These are phyloP conservation scores for Callocephalon fimbriatum DNA, from an alignment of 2,113 vertebrate species.

Conservation along the genomic window DNA sequence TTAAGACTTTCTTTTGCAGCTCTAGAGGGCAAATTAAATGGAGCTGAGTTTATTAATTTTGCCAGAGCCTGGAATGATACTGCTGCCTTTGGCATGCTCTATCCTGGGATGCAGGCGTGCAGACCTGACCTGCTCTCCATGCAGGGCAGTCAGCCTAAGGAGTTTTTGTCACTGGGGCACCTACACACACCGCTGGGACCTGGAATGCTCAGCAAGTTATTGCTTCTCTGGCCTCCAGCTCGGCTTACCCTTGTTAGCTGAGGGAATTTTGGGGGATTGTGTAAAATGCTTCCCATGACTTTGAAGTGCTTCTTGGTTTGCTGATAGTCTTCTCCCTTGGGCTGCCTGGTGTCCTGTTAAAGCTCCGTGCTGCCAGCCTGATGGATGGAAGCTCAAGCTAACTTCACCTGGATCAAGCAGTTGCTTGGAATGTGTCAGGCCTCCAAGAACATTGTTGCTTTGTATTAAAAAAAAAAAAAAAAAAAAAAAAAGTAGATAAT, in stretches of 20 bases:
- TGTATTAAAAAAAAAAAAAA: not conserved
- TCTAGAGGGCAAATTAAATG: not conserved
- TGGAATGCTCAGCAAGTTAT: not conserved
- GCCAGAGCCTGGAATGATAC: not conserved
- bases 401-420: not conserved
- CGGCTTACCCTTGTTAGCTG: not conserved
- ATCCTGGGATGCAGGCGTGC: not conserved
- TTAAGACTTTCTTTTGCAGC: not conserved
- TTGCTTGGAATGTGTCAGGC: not conserved
- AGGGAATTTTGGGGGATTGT: not conserved
- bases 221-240: not conserved
- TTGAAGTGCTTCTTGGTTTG: not conserved
- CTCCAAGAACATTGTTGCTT: not conserved
- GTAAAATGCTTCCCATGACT: not conserved
- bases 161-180: not conserved
- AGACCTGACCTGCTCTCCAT: not conserved
- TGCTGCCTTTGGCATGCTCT: not conserved
- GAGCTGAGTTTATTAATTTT: not conserved
- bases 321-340: not conserved
- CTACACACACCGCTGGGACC: not conserved
- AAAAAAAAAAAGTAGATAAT: not conserved
- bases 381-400: not conserved
- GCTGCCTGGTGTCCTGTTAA: not conserved
- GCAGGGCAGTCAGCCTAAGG: not conserved
- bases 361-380: not conserved